Percentiles rank a stretch among this genome's conserved stretches.
These are phyloP conservation scores for Phocides pigmalion DNA, from an alignment of 1,140 invertebrate species.

Conservation along the genomic window DNA sequence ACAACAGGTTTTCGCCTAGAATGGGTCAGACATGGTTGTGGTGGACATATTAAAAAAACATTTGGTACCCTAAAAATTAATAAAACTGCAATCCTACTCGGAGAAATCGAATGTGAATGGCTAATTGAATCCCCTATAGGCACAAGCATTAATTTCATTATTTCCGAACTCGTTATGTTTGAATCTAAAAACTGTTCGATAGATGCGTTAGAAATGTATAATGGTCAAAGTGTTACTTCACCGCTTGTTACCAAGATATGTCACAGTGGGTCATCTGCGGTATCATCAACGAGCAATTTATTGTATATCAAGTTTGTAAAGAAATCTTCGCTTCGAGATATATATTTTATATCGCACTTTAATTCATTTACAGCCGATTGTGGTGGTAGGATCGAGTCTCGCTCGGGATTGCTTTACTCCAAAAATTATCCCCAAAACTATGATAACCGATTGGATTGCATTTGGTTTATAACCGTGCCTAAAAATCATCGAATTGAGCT, in stretches of 20 bases:
- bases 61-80: conserved; percentile 79
- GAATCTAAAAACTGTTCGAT: conserved; percentile 84
- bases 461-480: conserved; percentile 90
- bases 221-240: conserved; percentile 85
- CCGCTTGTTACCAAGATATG: conserved; percentile 87
- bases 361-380: conserved; percentile 43
- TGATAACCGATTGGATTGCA: conserved; percentile 87
- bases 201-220: conserved; percentile 89
- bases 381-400: conserved; percentile 53
- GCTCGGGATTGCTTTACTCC: conserved; percentile 86
- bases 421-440: conserved; percentile 92
- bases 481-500: conserved; percentile 84
- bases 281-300: conserved; percentile 56
- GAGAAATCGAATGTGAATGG: conserved; percentile 90
- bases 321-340: conserved; percentile 56
- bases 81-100: conserved; percentile 53
- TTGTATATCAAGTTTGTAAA: conserved; percentile 64
- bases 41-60: conserved; percentile 82
- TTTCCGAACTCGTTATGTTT: conserved; percentile 89
- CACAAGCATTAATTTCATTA: conserved; percentile 86
- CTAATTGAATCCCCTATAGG: conserved; percentile 87
- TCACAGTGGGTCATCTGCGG: conserved; percentile 69
- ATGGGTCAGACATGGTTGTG: conserved; percentile 86
- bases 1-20: conserved; percentile 86
- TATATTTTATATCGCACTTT: conserved; percentile 54